Evolutionary conservation across 2,888 invertebrate species (phyloP).

Genomic region (Drosophila pseudotakahashii): DNA sequence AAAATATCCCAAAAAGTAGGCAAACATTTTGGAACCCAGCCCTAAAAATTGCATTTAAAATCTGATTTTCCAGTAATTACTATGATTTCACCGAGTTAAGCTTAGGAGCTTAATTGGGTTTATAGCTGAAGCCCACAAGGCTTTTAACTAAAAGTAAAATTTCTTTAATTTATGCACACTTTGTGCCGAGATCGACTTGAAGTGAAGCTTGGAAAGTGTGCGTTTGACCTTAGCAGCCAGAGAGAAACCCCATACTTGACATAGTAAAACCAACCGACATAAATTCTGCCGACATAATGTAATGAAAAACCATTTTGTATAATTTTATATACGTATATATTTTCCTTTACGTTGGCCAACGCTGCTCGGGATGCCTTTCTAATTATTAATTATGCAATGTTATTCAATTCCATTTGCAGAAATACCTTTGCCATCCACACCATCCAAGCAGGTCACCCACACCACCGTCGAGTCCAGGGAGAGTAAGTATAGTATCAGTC

Average conservation of each 20-base stretch:
- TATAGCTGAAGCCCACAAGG: neutral
- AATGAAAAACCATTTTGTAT: conserved; percentile 43
- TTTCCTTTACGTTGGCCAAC: conserved; percentile 1
- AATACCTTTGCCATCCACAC: conserved; percentile 94
- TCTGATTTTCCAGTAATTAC: conserved; percentile 1
- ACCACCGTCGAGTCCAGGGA: conserved; percentile 84
- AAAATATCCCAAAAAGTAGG: neutral
- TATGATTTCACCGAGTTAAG: neutral
- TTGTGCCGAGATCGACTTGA: conserved; percentile 4
- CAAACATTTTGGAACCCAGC: neutral
- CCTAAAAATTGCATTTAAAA: too few species aligned
- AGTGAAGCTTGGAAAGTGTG: neutral
- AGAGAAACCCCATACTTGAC: conserved; percentile 26
- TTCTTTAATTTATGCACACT: conserved; percentile 23
- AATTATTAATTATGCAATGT: conserved; percentile 75
- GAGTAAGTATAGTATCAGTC: conserved; percentile 82
- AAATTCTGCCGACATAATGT: conserved; percentile 22
- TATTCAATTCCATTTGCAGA: conserved; percentile 86
- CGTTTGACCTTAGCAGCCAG: conserved; percentile 23
- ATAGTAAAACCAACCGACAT: conserved; percentile 36
- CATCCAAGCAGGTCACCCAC: conserved; percentile 88
- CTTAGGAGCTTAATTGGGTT: conserved; percentile 1
- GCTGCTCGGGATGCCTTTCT: conserved; percentile 21
- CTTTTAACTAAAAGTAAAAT: conserved; percentile 10
- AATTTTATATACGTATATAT: conserved; percentile 15